Base-by-base conservation (phyloP, 1,140 invertebrate species). In the Aricia agestis region DNA sequence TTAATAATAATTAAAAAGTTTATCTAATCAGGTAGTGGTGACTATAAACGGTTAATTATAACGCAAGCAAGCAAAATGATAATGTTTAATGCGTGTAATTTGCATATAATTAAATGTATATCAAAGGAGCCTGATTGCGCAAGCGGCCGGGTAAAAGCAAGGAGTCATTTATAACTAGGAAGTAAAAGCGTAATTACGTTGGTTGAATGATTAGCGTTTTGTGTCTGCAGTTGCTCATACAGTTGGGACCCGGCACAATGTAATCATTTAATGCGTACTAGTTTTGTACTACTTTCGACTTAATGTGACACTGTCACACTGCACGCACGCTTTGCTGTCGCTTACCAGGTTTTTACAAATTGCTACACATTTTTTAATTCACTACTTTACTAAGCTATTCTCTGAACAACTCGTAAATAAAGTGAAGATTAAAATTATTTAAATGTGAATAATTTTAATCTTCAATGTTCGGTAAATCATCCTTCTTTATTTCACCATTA, bases 111-210 rank as follows among this genome's bases (percentile, higher is more conserved):
- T 63, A 63, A 63, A 63, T 63, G 59, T 63, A 63, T 63, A 63
- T 63, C 59, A 63, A 63, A 63, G 59, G 59, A 63, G 59, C 59
- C 17, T 19, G 58, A 63, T 63, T 63, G 59, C 18, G 10, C 19
- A 63, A 63, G n/a, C 18, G 10, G 59, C 18, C 19, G 18, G 59
- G 59, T 63, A 63, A 19, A 63, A 63, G 59, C 59, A 19, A 63
- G 59, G 59, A 63, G 59, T 63, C 59, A 63, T 63, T 63, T 63
- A 63, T 63, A 63, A 63, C 59, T 63, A 63, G 59, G 59, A 63
- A 63, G 59, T 63, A 63, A 63, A 63, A 63, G 59, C 18, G 59
- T 63, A 63, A 63, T 63, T 63, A 63, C 59, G 59, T 63, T 31
- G 59, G 59, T 25, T 11, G 59, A 63, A 63, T 25, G 59, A 63